Conservation (phyloP, 2,113 vertebrate genomes). For the Channa argus region DNA sequence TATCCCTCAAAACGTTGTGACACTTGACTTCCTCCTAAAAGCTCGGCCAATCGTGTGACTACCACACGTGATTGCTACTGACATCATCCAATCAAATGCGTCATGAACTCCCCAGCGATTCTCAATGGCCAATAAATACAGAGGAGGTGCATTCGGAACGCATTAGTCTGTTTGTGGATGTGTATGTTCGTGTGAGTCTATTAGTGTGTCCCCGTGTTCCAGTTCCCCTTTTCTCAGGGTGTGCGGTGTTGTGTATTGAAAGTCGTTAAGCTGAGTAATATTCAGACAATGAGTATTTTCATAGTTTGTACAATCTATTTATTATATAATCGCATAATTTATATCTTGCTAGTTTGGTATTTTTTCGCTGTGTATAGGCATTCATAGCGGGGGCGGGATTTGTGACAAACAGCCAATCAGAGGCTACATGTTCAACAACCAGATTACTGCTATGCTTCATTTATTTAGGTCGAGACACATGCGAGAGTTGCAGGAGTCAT, state of each 20-base stretch:
- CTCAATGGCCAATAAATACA: conserved; percentile 51
- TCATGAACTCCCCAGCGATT: neutral
- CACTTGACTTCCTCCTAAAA: conserved; percentile 76
- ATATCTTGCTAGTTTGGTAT: neutral
- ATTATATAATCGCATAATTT: neutral
- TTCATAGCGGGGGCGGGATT: conserved; percentile 32
- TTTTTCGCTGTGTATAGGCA: neutral
- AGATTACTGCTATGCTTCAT: conserved; percentile 22
- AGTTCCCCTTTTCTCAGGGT: neutral
- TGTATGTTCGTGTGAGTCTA: neutral
- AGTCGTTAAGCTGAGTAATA: neutral
- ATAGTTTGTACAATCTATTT: no score
- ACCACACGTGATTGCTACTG: conserved; percentile 52
- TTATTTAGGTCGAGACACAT: conserved; percentile 20
- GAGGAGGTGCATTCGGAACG: conserved; percentile 4
- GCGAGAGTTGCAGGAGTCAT: conserved; percentile 15
- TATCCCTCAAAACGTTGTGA: conserved; percentile 69
- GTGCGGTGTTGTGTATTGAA: conserved; percentile 5
- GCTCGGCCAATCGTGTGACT: conserved; percentile 61
- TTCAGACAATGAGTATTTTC: neutral
- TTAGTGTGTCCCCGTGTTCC: neutral
- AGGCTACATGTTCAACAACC: neutral
- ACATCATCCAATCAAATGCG: conserved; percentile 59
- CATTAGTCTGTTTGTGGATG: no score
- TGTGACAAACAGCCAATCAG: conserved; percentile 34